Evolutionary conservation across 2,888 invertebrate genomes (phyloP), one percentile per base, ranked within the genome.

Genomic region (Gasteruption jaculator): DNA sequence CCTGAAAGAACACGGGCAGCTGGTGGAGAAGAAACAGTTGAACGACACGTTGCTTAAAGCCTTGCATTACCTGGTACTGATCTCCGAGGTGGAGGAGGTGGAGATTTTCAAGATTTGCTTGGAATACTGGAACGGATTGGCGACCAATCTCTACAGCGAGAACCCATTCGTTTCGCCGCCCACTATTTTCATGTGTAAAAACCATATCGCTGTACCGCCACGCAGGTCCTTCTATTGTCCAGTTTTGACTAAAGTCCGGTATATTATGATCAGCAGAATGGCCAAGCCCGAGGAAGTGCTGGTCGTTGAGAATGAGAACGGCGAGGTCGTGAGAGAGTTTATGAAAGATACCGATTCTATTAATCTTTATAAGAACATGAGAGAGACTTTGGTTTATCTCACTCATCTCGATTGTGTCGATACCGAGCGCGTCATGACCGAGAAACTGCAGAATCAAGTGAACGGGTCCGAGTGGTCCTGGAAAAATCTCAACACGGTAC

Each of bases 271-370:
- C 64, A 93, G 93, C 45, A 82, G 97, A 59, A 99, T 99, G 99
- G 99, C 97, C 12, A 97, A 96, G 71, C 99, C 99, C 1, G 99
- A 99, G 73, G 99, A 99, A 75, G 99, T 99, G 22, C 78, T 99
- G 46, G 95, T 99, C 31, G 97, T 99, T 26, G 99, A 99, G 74
- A 99, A 99, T 76, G 99, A 99, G 70, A 96, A 99, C 73, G 97
- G 97, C 26, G 97, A 99, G 75, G 95, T 99, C 46, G 97, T 99
- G 7, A 78, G 99, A 49, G 99, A 99, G 72, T 96, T 99, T 70
- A 97, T 99, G 93, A 99, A 97, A 74, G 99, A 99, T 73, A 99
- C 99, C 24, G 99, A 99, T 76, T 91, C 97, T 24, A 99, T 99
- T 60, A 96, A 95, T 75, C 78, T 99, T 67, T 99, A 99, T 74